phyloP scores from a whole-genome alignment of 2,113 vertebrate species.

The Campylomormyrus numenius region DNA sequence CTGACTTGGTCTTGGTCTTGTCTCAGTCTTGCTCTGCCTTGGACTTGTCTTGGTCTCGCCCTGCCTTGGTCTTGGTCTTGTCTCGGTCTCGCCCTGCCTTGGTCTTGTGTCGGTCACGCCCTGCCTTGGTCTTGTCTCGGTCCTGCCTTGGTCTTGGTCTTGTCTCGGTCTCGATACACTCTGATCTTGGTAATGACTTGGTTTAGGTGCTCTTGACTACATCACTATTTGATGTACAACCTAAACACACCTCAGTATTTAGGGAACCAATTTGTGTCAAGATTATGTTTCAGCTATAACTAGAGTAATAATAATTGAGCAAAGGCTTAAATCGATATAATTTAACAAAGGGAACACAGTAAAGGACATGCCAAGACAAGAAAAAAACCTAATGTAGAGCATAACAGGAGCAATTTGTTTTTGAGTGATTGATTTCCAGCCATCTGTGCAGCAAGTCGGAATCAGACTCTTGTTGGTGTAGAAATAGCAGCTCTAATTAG shows the following conservation, averaged over 20 bases:
- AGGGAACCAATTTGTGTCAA: not conserved
- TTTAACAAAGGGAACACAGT: not conserved
- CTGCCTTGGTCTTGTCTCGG: no score
- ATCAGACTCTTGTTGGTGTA: not conserved
- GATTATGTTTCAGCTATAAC: not conserved
- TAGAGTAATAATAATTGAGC: not conserved
- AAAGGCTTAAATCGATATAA: not conserved
- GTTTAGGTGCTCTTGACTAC: no score
- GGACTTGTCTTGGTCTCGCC: no score
- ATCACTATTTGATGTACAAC: not conserved
- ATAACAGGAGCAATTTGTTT: conserved; percentile 1
- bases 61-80: no score
- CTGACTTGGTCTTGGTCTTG: no score
- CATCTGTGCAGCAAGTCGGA: not conserved
- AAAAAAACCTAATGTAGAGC: not conserved
- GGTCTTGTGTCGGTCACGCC: no score
- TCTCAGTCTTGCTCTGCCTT: no score
- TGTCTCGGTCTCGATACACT: no score
- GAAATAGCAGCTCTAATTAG: not conserved
- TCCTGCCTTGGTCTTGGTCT: no score
- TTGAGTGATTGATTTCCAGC: not conserved
- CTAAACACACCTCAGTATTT: not conserved
- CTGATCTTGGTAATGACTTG: no score
- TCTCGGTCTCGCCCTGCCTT: no score
- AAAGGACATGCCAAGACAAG: not conserved